Evolutionary conservation across 2,113 vertebrate species (phyloP), one percentile per base, ranked within the genome.

Genomic region (Nothocercus nigrocapillus): DNA sequence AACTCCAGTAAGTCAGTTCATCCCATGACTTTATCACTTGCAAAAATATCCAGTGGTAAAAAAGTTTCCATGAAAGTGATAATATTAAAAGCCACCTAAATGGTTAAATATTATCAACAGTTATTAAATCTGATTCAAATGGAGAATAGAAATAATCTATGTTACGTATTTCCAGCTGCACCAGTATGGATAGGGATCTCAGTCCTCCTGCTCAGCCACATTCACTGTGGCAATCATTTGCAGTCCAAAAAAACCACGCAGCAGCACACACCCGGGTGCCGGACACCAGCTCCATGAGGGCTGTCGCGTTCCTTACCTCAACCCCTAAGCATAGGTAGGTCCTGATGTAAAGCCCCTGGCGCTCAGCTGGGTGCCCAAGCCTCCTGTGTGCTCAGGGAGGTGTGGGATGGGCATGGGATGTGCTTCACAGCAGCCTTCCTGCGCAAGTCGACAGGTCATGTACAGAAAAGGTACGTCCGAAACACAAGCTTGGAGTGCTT

Each of bases 61-160:
- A 70, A 74, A 79, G 16, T 47, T 61, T 21, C 59, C 44, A 54
- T 64, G 38, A n/a, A 79, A 77, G 42, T 3, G 13, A 30, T 64
- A 11, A 58, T 74, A 47, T 74, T 73, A 78, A 78, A 85, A 88
- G 80, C 11, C 1, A 1, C 47, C 47, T 59, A 51, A 78, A 10
- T n/a, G 51, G n/a, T 13, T 58, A 38, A 53, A 25, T 15, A 20
- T 30, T 58, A 27, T 30, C 8, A n/a, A 34, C 38, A 70, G 24
- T 70, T 77, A 64, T 13, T 49, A 63, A 69, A 10, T 34, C 36
- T 61, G 59, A 56, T 51, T 85, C 67, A 63, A 75, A 34, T 16
- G n/a, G 18, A 1, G 0, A 47, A 53, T 9, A 45, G 63, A 88
- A 76, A 72, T 63, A 74, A 7, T 0, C 0, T 27, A 77, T 3